Evolutionary conservation across 2,797 vertebrate species (phyloP).

Genomic region (Limosa lapponica): DNA sequence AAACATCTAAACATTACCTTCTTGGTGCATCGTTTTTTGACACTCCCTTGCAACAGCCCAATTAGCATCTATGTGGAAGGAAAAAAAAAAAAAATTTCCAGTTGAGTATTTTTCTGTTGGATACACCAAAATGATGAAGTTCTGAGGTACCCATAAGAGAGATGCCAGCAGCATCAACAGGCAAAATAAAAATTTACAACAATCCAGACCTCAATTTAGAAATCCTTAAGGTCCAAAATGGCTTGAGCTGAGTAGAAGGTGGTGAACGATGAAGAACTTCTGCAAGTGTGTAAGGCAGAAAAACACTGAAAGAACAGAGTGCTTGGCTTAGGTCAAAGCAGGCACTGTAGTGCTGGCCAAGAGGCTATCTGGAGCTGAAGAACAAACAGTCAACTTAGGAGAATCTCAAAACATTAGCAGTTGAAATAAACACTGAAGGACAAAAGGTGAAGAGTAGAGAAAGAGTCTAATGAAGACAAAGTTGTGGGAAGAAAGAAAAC

Average conservation of each 20-base stretch:
- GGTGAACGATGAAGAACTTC: neutral
- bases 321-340: neutral
- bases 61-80: neutral
- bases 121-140: neutral
- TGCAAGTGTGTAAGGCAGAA: neutral
- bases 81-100: neutral
- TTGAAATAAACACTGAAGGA: neutral
- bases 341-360: fast-evolving
- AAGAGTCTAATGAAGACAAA: neutral
- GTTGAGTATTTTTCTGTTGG: neutral
- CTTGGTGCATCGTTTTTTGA: neutral
- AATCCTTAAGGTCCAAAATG: neutral
- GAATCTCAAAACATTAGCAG: neutral
- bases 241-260: neutral
- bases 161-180: neutral
- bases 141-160: neutral
- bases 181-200: neutral
- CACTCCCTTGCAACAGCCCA: neutral
- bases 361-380: neutral
- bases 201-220: neutral
- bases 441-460: neutral
- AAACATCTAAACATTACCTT: neutral
- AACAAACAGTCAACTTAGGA: neutral
- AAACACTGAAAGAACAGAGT: neutral
- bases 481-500: neutral